Base-by-base conservation (phyloP, 2,888 invertebrate species). In the Sinhomidia bicolor region DNA sequence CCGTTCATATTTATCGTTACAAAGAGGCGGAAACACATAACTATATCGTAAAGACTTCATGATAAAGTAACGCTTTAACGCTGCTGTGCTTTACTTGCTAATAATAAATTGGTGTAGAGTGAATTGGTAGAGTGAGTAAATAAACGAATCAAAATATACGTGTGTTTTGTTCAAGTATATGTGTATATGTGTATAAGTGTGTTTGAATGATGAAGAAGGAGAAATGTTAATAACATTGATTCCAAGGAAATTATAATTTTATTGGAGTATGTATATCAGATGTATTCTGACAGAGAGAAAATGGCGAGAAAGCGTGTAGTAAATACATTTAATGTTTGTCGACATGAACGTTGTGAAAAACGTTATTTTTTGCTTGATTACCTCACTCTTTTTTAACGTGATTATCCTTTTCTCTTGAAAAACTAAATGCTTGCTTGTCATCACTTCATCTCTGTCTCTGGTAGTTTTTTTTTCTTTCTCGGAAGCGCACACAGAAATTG, bases 291-390 rank as follows among this genome's bases (percentile, higher is more conserved):
- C 54, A 51, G 36, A 54, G 9, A 20, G 26, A 62, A 29, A 44
- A 17, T 9, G 62, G 41, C 26, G 29, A 60, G 36, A 26, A 23
- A 41, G 26, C 20, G 68, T 41, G 68, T 36, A 83, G 44, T 78
- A 76, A 85, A 71, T 85, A 62, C 76, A 41, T 76, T 84, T 84
- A 71, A 44, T 85, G 62, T 26, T 47, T 36, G 60, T 79, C 65
- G 60, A 62, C 44, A 54, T 65, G 32, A 54, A n/a, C n/a, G n/a
- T n/a, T n/a, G 74, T 57, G 36, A 17, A 57, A 36, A 20, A 82
- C 68, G 54, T 85, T 41, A 41, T 12, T n/a, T n/a, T n/a, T 17
- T 36, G 79, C 44, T 85, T 26, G 12, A 65, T 79, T 51, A 5
- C 7, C 36, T 36, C 4, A 36, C 62, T 47, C 20, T 85, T 65